Base-by-base conservation (phyloP, 2,888 invertebrate species). In the Oxystoma pomonae region DNA sequence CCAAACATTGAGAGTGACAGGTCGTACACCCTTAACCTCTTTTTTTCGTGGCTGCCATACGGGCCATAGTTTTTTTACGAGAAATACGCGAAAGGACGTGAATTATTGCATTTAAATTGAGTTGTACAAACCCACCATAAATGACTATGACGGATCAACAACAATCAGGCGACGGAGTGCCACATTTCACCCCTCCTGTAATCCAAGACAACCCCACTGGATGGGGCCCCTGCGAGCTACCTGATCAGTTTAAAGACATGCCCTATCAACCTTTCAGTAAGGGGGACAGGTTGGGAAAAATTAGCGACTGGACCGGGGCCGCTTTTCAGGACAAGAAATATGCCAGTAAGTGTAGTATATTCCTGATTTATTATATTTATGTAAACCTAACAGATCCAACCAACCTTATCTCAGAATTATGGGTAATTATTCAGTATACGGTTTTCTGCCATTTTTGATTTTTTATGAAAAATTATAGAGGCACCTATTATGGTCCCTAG, bases 221-320 rank as follows among this genome's bases (percentile, higher is more conserved):
- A 78, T 99, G 98, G 98, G 98, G 99, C 16, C 99, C 99, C 55
- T 92, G 91, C 81, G 92, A 93, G 80, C 85, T 96, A 81, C 95
- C 96, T 60, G 94, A 94, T 65, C 93, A 94, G 76, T 97, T 95
- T 81, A 90, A 91, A 76, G 95, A 96, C 81, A 94, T 97, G 89
- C 98, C 98, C 9, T 99, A 98, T 82, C 98, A 99, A 82, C 98
- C 98, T 52, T 99, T 98, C 81, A 96, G 98, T 72, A 99, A 99
- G 83, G 96, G 96, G 66, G 98, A 99, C 81, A 90, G 98, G 72
- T 85, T 99, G 70, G 99, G 99, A 72, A 98, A 98, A 86, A 98
- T 98, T 73, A 96, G 98, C 75, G 99, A 99, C 79, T 99, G 99
- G 99, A 98, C 97, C 60, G 94, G 95, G 63, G 91, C 93, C 2